phyloP scores from a whole-genome alignment of 2,888 invertebrate species.

The Parascotia fuliginaria region DNA sequence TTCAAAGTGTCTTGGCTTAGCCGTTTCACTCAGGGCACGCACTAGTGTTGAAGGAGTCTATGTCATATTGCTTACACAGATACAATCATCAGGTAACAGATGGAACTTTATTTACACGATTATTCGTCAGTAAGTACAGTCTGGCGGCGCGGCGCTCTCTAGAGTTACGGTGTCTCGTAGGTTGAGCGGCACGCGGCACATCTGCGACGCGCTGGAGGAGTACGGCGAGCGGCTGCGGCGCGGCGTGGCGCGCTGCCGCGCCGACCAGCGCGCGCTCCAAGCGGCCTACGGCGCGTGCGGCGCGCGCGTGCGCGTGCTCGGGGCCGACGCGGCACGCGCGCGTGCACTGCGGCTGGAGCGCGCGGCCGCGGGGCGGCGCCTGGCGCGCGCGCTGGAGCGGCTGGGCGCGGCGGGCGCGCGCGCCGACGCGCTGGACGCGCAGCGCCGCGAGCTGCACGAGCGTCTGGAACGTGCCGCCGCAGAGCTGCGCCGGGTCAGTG shows the following conservation, averaged over 20 bases:
- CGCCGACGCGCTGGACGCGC: slow-evolving; percentile 34
- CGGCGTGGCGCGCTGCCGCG: slow-evolving; percentile 57
- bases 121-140: no score
- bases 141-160: no score
- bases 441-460: slow-evolving; percentile 19
- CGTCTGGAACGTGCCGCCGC: slow-evolving; percentile 42
- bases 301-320: slow-evolving; percentile 29
- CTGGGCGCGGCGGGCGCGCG: slow-evolving; percentile 25
- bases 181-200: slow-evolving; percentile 58
- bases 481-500: slow-evolving; percentile 30
- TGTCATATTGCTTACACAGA: no score
- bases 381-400: slow-evolving; percentile 35
- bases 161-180: neutral
- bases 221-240: slow-evolving; percentile 60
- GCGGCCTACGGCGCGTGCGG: slow-evolving; percentile 49
- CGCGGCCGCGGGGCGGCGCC: slow-evolving; percentile 30
- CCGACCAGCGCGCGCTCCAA: slow-evolving; percentile 59
- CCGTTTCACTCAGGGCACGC: no score
- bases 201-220: slow-evolving; percentile 66
- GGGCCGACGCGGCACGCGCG: neutral
- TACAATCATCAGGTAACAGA: no score
- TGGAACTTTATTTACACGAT: no score
- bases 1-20: no score
- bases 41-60: no score
- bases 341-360: slow-evolving; percentile 50